Percentiles rank a stretch among this genome's conserved stretches.
phyloP scores from a whole-genome alignment of 1,140 invertebrate species.

The Drosophila bocqueti region DNA sequence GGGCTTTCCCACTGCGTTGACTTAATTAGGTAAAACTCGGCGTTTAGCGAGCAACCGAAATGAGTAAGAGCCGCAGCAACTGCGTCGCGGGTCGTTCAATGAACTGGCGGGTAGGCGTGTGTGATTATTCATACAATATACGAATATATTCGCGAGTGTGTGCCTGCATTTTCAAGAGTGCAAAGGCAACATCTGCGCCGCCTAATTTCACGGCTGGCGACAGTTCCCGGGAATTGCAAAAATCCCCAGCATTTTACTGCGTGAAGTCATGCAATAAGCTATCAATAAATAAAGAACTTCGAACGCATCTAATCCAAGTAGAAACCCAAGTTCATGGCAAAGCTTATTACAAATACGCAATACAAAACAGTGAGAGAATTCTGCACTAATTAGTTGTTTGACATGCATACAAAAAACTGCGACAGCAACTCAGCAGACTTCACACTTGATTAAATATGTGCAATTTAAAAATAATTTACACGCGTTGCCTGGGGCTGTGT shows the following conservation, averaged over 20 bases:
- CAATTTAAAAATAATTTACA: slow-evolving; percentile 70
- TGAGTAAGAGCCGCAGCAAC: slow-evolving; percentile 58
- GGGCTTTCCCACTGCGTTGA: slow-evolving; percentile 60
- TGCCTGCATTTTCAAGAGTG: slow-evolving; percentile 27
- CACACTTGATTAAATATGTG: slow-evolving; percentile 74
- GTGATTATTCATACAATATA: slow-evolving; percentile 25
- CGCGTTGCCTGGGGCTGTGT: slow-evolving; percentile 25
- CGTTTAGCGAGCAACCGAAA: slow-evolving; percentile 42
- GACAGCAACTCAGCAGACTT: slow-evolving; percentile 15
- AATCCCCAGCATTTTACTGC: not conserved
- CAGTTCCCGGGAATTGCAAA: slow-evolving; percentile 20
- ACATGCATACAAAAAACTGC: slow-evolving; percentile 36
- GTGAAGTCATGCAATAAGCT: not conserved
- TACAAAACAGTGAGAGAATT: slow-evolving; percentile 12
- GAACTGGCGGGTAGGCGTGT: slow-evolving; percentile 58
- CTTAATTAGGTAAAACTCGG: slow-evolving; percentile 76
- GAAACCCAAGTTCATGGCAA: slow-evolving; percentile 10
- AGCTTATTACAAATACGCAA: not conserved
- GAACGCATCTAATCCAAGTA: not conserved
- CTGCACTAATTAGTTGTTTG: slow-evolving; percentile 59
- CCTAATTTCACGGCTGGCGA: slow-evolving; percentile 26
- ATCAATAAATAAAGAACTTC: not conserved
- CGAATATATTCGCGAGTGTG: not conserved
- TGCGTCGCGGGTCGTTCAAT: slow-evolving; percentile 54
- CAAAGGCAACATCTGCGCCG: slow-evolving; percentile 32